Evolutionary conservation across 1,140 invertebrate genomes (phyloP), one percentile per base, ranked within the genome.

Genomic region (Phthorimaea operculella): DNA sequence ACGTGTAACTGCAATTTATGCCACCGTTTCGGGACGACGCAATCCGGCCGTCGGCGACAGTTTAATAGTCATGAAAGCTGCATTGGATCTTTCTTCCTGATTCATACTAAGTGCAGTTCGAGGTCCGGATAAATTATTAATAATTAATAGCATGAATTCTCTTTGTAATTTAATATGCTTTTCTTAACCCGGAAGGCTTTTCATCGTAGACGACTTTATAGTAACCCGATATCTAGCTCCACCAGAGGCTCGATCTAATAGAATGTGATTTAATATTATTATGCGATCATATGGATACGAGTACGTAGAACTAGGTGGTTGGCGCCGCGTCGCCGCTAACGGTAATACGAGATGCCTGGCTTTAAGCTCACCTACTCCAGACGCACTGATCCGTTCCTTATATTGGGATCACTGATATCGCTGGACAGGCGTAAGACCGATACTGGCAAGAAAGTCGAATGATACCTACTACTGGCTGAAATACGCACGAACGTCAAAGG

Each of bases 311-410:
- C 36, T 39, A 64, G 65, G 68, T 60, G 62, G 62, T 57, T 68
- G 75, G 76, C 76, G 78, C 78, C 74, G 62, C 58, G 63, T 63
- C 58, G 66, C 54, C 64, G 63, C 59, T 81, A 81, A 81, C 78
- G 78, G 78, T 81, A 81, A 78, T 72, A 73, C 76, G 60, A 81
- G 72, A 79, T 76, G 66, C 71, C 73, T 71, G 67, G 67, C 64
- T 66, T 64, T 4, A 66, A 64, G 67, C 66, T 70, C 57, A 71
- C 66, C 69, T 58, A 69, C 57, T 66, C 58, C 63, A 62, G 59
- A 62, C 59, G 53, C 62, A 54, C 51, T 51, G 66, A 66, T 70
- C 59, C 62, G 34, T 34, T 28, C 14, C 15, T 47, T 47, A 16
- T 39, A 51, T 57, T 47, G 49, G 48, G 54, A 56, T 56, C 54